Evolutionary conservation across 1,140 invertebrate genomes (phyloP), one percentile per base, ranked within the genome.

Genomic region (Nebria ingens): DNA sequence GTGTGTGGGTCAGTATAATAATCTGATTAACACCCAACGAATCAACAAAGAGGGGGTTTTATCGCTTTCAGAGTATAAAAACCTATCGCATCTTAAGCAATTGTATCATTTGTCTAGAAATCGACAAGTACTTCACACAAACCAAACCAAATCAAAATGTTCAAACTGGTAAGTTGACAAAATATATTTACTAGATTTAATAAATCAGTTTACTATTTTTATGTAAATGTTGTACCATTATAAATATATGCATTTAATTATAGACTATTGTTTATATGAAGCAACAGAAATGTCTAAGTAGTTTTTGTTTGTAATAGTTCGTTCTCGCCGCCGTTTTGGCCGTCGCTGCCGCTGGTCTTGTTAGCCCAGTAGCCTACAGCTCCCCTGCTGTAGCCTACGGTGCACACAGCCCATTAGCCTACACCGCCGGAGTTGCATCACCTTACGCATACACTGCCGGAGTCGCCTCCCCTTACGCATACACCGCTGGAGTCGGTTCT

Each of bases 341-440:
- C 38, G 64, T 75, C 54, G 76, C 74, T 42, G 72, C 73, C 59
- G 77, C 78, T 59, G 71, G 66, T 61, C 75, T 75, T 11, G 29
- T 63, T 11, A 55, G 64, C 6, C 65, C 66, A 0, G 19, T 52
- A 19, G 50, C 51, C 9, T 52, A 61, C 2, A 56, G 57, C 12
- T 53, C 61, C 13, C 58, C 67, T 13, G 61, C 63, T 19, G 60
- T 57, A 9, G 54, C 61, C 1, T n/a, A n/a, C n/a, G n/a, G n/a
- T n/a, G n/a, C n/a, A n/a, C n/a, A n/a, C n/a, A n/a, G n/a, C n/a
- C 57, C 61, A n/a, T 58, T 62, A 13, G 57, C 61, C 1, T 62
- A 69, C 29, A 64, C 61, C 13, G 63, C 68, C 20, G 52, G 59
- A 2, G 22, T 38, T 2, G 21, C 23, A 6, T 15, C 56, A 3